Base-by-base conservation (phyloP, 2,888 invertebrate species). In the Lepidonotus clava region DNA sequence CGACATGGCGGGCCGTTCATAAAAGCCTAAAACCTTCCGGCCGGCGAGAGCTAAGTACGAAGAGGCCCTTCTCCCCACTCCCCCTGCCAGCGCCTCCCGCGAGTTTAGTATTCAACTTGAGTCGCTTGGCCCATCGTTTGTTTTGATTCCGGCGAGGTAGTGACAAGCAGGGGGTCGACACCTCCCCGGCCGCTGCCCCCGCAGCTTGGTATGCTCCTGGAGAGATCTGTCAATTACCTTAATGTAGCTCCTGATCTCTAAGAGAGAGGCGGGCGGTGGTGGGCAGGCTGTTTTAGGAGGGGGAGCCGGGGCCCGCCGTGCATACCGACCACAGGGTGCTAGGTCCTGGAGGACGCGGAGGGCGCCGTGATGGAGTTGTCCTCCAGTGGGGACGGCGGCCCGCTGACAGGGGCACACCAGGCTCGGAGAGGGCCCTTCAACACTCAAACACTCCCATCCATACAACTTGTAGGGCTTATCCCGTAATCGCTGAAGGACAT, bases 201-300 rank as follows among this genome's bases (percentile, higher is more conserved):
- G 8, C 8, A 46, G 8, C 8, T 46, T 46, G 46, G 46, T 8
- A 71, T 71, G 38, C 34, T 11, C 14, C 38, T 36, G 38, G 38
- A 36, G 71, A 36, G 71, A 71, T 71, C 71, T 71, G 71, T 71
- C 71, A 71, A 71, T 71, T 71, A 71, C 34, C 38, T 38, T 71
- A 71, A 71, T 71, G 71, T 38, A 38, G 36, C 71, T 24, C 71
- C 38, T 71, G 71, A 71, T 34, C 36, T 34, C 71, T n/a, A 21
- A 14, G 8, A 71, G 36, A 36, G 71, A 36, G n/a, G n/a, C n/a
- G n/a, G n/a, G n/a, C n/a, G n/a, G n/a, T n/a, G n/a, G n/a, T n/a
- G n/a, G n/a, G n/a, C n/a, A n/a, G n/a, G n/a, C n/a, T n/a, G n/a
- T n/a, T n/a, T n/a, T n/a, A n/a, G n/a, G n/a, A n/a, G n/a, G n/a